A percentile compares a stretch with the other conserved stretches of the same genome.
These are phyloP conservation scores for Dryococelus australis DNA, from an alignment of 2,888 invertebrate species.

Conservation along the genomic window DNA sequence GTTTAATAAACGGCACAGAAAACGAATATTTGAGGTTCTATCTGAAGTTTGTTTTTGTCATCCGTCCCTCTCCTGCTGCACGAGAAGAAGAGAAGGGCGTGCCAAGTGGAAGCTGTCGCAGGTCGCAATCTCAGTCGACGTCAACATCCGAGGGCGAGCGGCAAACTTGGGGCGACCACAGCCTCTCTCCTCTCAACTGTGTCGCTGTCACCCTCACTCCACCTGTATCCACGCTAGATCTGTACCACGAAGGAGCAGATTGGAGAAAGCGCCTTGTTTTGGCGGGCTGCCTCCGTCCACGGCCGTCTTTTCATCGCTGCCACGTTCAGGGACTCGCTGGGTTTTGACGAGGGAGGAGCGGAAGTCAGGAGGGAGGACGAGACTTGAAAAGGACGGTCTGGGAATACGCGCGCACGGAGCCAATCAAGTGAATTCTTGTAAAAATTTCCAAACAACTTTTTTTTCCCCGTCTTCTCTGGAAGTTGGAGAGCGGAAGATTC, in stretches of 20 bases:
- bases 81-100: no score
- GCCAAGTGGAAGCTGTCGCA: no score
- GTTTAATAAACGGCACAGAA: no score
- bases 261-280: background rate
- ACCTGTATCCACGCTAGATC: background rate
- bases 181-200: background rate
- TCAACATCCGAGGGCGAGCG: background rate
- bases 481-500: no score
- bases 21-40: no score
- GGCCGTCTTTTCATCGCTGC: background rate
- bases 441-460: background rate
- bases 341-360: background rate
- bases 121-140: background rate
- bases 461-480: no score
- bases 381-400: background rate
- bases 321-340: background rate
- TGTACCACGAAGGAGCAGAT: background rate
- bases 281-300: background rate
- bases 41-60: no score
- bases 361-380: background rate
- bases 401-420: background rate
- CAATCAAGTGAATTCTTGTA: background rate
- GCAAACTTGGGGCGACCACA: background rate
- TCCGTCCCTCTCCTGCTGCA: no score
- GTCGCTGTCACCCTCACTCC: background rate